These are phyloP conservation scores for Corythoichthys haematopterus DNA, from an alignment of 2,113 vertebrate species.

Conservation along the genomic window DNA sequence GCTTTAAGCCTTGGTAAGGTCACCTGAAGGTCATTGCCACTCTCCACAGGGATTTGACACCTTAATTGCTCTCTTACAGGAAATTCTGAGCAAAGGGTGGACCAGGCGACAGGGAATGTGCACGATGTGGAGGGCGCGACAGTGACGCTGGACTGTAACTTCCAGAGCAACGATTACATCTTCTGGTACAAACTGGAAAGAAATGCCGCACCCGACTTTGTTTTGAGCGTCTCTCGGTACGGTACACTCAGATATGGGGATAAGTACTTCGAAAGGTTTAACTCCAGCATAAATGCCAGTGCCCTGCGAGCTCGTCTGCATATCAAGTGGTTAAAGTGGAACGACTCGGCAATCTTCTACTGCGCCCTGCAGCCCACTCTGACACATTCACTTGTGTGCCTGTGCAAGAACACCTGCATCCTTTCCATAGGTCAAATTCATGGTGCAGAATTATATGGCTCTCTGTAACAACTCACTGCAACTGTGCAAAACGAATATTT, in stretches of 20 bases:
- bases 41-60: neutral
- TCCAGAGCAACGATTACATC: neutral
- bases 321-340: neutral
- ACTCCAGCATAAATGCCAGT: neutral
- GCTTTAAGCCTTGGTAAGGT: constrained; percentile 7
- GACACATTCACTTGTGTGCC: neutral
- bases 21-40: neutral
- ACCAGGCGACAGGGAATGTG: neutral
- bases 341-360: neutral
- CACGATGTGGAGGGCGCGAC: neutral
- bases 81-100: neutral
- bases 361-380: constrained; percentile 1
- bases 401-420: neutral
- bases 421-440: too few relatives aligned
- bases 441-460: too few relatives aligned
- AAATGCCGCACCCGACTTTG: neutral
- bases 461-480: too few relatives aligned
- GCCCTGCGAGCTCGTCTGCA: neutral
- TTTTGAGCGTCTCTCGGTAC: neutral
- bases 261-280: neutral
- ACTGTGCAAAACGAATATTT: too few relatives aligned
- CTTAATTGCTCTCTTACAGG: neutral
- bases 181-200: constrained; percentile 1
- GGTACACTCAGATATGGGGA: neutral
- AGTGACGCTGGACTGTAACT: neutral